Evolutionary conservation across 1,140 invertebrate species (phyloP).

Genomic region (Nomia melanderi): DNA sequence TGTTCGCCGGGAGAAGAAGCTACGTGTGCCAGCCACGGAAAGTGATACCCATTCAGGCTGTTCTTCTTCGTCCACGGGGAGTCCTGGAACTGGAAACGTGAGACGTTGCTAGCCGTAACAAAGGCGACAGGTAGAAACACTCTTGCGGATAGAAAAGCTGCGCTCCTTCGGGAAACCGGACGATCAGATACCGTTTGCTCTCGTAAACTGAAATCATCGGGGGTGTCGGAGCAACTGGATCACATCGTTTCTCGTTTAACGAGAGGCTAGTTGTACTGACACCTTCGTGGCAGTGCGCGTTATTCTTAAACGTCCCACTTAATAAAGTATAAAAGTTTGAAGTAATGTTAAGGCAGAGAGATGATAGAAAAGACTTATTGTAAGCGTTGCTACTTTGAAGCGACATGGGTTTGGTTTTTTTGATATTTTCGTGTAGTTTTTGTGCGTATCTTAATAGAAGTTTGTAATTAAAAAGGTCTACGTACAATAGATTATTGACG

Average conservation of each 20-base stretch:
- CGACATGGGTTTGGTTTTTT: too few species aligned
- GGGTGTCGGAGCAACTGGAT: not conserved
- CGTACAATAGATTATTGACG: too few species aligned
- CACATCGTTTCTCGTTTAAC: not conserved
- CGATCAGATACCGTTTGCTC: slow-evolving; percentile 15
- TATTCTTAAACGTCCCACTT: not conserved
- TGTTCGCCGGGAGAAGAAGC: slow-evolving; percentile 49
- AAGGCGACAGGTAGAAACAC: slow-evolving; percentile 65
- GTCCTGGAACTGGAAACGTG: slow-evolving; percentile 63
- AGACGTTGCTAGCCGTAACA: slow-evolving; percentile 54
- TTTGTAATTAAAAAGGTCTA: too few species aligned
- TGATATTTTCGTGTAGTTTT: too few species aligned
- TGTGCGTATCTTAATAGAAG: too few species aligned
- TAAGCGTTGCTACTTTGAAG: too few species aligned
- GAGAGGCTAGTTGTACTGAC: not conserved
- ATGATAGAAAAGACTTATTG: too few species aligned
- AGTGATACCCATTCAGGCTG: slow-evolving; percentile 61
- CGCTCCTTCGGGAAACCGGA: slow-evolving; percentile 24
- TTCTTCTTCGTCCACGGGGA: slow-evolving; percentile 58
- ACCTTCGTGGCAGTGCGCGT: too few species aligned
- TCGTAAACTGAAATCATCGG: not conserved
- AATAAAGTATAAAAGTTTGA: not conserved
- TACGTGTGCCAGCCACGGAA: slow-evolving; percentile 60
- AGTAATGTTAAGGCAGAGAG: not conserved
- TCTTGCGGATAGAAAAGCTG: slow-evolving; percentile 35